Evolutionary conservation across 2,888 invertebrate genomes (phyloP).

Genomic region (Chironomus riparius): DNA sequence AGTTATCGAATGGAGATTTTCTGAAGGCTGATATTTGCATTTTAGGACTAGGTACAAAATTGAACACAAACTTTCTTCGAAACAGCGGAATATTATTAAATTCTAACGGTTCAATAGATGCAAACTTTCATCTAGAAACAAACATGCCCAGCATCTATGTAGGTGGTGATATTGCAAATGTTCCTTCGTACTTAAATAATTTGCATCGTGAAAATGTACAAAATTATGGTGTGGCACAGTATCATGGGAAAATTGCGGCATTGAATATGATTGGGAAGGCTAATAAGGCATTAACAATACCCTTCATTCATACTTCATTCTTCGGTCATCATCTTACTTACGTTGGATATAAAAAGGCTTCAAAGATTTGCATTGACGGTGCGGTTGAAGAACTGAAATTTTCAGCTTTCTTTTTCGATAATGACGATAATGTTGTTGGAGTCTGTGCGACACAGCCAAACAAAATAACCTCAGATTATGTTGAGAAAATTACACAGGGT

Average conservation of each 20-base stretch:
- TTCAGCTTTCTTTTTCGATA: constrained; percentile 66
- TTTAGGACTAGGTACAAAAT: constrained; percentile 73
- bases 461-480: constrained; percentile 82
- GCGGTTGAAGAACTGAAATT: constrained; percentile 66
- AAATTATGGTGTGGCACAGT: constrained; percentile 85
- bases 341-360: constrained; percentile 68
- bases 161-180: constrained; percentile 86
- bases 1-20: constrained; percentile 56
- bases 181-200: constrained; percentile 63
- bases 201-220: constrained; percentile 64
- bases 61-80: constrained; percentile 72
- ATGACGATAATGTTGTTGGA: constrained; percentile 63
- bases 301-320: constrained; percentile 88
- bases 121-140: constrained; percentile 66
- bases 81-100: constrained; percentile 60
- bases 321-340: constrained; percentile 79
- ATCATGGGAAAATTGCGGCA: constrained; percentile 83
- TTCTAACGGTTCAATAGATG: constrained; percentile 54
- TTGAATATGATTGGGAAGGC: constrained; percentile 70
- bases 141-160: constrained; percentile 71
- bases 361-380: constrained; percentile 67
- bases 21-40: constrained; percentile 74
- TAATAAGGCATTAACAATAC: constrained; percentile 59
- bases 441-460: constrained; percentile 74
- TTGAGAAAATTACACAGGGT: constrained; percentile 62